Percentiles rank a stretch among this genome's conserved stretches.
phyloP scores from a whole-genome alignment of 2,888 invertebrate species.

The Ryuthela nishihirai region DNA sequence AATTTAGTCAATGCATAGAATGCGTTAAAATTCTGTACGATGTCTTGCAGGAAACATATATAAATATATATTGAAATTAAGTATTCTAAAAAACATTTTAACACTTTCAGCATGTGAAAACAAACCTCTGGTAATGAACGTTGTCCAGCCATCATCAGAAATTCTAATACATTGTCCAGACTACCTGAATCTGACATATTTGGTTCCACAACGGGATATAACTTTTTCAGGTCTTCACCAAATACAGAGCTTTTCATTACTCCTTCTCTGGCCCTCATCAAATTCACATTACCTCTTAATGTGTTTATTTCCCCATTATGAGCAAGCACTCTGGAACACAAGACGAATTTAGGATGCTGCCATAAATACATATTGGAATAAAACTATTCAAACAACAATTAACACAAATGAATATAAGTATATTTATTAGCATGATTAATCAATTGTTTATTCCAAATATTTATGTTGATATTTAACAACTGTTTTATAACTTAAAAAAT shows the following conservation, averaged over 20 bases:
- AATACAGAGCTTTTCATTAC: slow-evolving; percentile 86
- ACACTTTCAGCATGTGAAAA: too few species aligned
- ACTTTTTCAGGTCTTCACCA: slow-evolving; percentile 75
- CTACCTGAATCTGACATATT: slow-evolving; percentile 97
- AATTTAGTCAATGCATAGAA: too few species aligned
- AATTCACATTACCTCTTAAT: slow-evolving; percentile 93
- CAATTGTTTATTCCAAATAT: not conserved
- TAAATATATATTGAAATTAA: too few species aligned
- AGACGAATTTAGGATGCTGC: too few species aligned
- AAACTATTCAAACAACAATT: too few species aligned
- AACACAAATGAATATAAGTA: too few species aligned
- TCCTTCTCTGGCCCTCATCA: slow-evolving; percentile 98
- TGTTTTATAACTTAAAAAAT: not conserved
- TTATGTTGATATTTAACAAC: not conserved
- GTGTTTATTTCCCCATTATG: slow-evolving; percentile 99
- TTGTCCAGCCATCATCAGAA: slow-evolving; percentile 87
- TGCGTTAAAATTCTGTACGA: too few species aligned
- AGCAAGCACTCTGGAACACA: slow-evolving; percentile 68
- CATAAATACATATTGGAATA: too few species aligned
- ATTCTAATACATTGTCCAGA: slow-evolving; percentile 96
- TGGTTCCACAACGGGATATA: slow-evolving; percentile 98
- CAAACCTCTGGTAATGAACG: slow-evolving; percentile 81
- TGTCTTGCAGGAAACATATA: too few species aligned
- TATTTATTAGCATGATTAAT: not conserved
- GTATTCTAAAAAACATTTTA: too few species aligned